phyloP scores from a whole-genome alignment of 2,888 invertebrate genomes.

The Caenorhabditis japonica region DNA sequence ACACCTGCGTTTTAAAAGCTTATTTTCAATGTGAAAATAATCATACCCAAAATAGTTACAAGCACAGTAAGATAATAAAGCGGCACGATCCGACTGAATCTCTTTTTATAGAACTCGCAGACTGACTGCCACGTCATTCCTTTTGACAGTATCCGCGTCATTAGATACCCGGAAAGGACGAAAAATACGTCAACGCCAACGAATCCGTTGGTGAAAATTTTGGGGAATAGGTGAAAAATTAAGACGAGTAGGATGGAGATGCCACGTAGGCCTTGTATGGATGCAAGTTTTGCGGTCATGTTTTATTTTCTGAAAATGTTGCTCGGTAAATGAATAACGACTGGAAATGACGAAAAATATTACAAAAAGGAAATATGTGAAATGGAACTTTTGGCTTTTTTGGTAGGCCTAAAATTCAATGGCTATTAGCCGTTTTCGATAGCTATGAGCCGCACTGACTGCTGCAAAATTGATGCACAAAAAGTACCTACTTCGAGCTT shows the following conservation, averaged over 20 bases:
- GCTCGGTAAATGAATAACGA: too few species aligned
- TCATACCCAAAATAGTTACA: constrained; percentile 14
- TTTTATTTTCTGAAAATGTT: too few species aligned
- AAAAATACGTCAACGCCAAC: constrained; percentile 59
- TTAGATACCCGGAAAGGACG: constrained; percentile 51
- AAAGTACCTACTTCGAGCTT: too few species aligned
- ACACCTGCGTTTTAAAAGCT: constrained; percentile 2
- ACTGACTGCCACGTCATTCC: background rate
- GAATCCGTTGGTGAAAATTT: constrained; percentile 43
- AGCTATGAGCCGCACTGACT: too few species aligned
- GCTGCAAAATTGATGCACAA: too few species aligned
- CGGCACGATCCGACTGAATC: constrained; percentile 41
- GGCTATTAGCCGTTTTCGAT: too few species aligned
- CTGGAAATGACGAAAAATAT: too few species aligned
- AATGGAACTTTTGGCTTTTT: too few species aligned
- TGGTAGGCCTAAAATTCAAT: too few species aligned
- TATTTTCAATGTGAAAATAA: background rate
- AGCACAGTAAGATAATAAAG: constrained; percentile 40
- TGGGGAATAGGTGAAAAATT: constrained; percentile 47
- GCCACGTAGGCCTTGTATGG: constrained; percentile 50
- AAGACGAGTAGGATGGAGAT: constrained; percentile 36
- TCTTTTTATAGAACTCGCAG: constrained; percentile 37
- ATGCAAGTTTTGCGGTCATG: constrained; percentile 17
- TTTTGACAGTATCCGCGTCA: constrained; percentile 36
- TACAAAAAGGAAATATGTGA: too few species aligned